These are phyloP conservation scores for Salmo trutta DNA, from an alignment of 2,797 vertebrate genomes.

Conservation along the genomic window DNA sequence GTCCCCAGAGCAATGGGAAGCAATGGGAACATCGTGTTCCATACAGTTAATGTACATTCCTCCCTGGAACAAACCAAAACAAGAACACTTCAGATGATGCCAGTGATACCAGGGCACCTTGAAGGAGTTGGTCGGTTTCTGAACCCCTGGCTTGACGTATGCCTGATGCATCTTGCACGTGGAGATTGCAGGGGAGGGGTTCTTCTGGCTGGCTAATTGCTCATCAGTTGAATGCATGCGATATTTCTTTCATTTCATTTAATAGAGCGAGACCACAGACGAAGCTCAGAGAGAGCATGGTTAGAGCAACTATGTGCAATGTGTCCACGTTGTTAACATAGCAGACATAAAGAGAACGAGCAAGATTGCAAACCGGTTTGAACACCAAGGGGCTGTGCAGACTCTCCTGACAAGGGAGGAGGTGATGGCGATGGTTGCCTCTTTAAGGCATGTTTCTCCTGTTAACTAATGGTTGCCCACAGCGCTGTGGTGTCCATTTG, in stretches of 20 bases:
- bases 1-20: slow-evolving; percentile 27
- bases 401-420: slow-evolving; percentile 54
- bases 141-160: slow-evolving; percentile 34
- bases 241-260: slow-evolving; percentile 43
- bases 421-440: slow-evolving; percentile 19
- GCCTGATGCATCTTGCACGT: slow-evolving; percentile 38
- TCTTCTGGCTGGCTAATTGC: slow-evolving; percentile 60
- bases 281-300: too few relatives aligned
- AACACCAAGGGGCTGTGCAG: slow-evolving; percentile 71
- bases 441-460: slow-evolving; percentile 58
- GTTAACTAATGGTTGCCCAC: slow-evolving; percentile 55
- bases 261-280: slow-evolving; percentile 65
- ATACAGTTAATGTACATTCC: slow-evolving; percentile 48
- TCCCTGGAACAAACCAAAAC: slow-evolving; percentile 31
- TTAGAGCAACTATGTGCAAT: slow-evolving; percentile 54
- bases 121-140: slow-evolving; percentile 26
- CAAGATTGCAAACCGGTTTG: slow-evolving; percentile 71
- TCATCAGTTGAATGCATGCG: slow-evolving; percentile 59
- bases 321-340: slow-evolving; percentile 72
- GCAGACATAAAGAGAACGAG: slow-evolving; percentile 65
- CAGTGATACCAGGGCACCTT: slow-evolving; percentile 26
- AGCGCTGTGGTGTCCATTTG: slow-evolving; percentile 68
- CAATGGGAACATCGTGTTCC: slow-evolving; percentile 43
- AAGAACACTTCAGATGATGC: slow-evolving; percentile 43
- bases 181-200: slow-evolving; percentile 23